Percentiles rank a stretch among this genome's conserved stretches.
Evolutionary conservation across 1,140 invertebrate genomes (phyloP).

Genomic region (Aphis gossypii): DNA sequence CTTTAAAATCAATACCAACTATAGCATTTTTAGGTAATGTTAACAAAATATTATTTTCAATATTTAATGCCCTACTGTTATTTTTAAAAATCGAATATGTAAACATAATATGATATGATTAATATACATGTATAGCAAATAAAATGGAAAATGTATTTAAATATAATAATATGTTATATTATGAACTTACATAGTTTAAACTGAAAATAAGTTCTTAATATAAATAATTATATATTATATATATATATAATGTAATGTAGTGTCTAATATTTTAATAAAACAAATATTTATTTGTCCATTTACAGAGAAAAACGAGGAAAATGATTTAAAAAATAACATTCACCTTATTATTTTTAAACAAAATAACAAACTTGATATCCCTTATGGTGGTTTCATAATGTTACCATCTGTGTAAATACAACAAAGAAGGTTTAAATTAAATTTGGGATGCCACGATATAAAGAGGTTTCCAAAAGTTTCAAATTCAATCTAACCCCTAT

Average conservation of each 20-base stretch:
- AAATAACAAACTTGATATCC: background rate
- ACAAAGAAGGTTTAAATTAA: constrained; percentile 18
- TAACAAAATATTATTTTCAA: background rate
- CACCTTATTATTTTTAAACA: background rate
- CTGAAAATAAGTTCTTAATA: background rate
- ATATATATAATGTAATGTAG: background rate
- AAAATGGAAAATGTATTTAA: background rate
- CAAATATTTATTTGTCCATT: background rate
- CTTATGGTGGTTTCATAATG: background rate
- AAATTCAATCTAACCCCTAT: constrained; percentile 32
- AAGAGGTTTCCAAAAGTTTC: background rate
- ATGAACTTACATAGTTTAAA: too few species aligned
- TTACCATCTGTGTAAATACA: background rate
- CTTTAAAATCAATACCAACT: background rate
- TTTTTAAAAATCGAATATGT: background rate
- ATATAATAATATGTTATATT: too few species aligned
- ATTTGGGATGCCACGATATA: background rate
- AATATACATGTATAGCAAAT: background rate
- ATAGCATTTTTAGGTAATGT: background rate
- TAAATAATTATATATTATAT: background rate
- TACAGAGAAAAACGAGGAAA: background rate
- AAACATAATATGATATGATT: background rate
- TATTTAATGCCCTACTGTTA: background rate
- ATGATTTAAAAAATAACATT: background rate
- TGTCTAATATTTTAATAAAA: background rate